Percentiles rank a stretch among this genome's conserved stretches.
phyloP scores from a whole-genome alignment of 2,888 invertebrate species.

The Catonia carolina region DNA sequence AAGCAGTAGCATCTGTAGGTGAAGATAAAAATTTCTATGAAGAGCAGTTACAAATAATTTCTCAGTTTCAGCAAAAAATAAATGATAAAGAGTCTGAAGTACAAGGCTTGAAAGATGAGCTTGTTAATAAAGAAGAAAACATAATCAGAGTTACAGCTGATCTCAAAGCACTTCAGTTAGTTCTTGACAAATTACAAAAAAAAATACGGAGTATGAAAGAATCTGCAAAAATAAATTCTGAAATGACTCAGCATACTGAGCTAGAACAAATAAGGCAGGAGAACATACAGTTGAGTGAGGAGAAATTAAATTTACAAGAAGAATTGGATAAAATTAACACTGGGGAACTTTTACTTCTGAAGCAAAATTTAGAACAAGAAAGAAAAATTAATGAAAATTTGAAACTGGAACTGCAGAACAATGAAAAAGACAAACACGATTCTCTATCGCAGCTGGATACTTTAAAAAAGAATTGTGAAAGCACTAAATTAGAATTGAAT shows the following conservation, averaged over 20 bases:
- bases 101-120: slow-evolving; percentile 49
- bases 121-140: slow-evolving; percentile 52
- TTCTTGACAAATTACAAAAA: slow-evolving; percentile 48
- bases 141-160: slow-evolving; percentile 44
- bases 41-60: slow-evolving; percentile 38
- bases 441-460: neutral
- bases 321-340: slow-evolving; percentile 39
- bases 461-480: slow-evolving; percentile 10
- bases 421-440: slow-evolving; percentile 3
- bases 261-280: slow-evolving; percentile 39
- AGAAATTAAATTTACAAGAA: slow-evolving; percentile 43
- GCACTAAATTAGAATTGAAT: slow-evolving; percentile 10
- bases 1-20: slow-evolving; percentile 32
- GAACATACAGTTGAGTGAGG: slow-evolving; percentile 38
- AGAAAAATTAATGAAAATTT: slow-evolving; percentile 3
- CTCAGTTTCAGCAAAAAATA: slow-evolving; percentile 41
- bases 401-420: neutral
- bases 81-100: slow-evolving; percentile 50
- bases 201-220: slow-evolving; percentile 47
- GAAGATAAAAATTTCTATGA: slow-evolving; percentile 42
- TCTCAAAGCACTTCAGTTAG: slow-evolving; percentile 39
- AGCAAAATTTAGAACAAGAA: slow-evolving; percentile 3
- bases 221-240: slow-evolving; percentile 47
- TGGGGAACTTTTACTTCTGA: neutral
- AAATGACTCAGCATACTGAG: slow-evolving; percentile 46